A percentile compares a stretch with the other conserved stretches of the same genome.
phyloP scores from a whole-genome alignment of 1,140 invertebrate species.

The Arctopsyche grandis region DNA sequence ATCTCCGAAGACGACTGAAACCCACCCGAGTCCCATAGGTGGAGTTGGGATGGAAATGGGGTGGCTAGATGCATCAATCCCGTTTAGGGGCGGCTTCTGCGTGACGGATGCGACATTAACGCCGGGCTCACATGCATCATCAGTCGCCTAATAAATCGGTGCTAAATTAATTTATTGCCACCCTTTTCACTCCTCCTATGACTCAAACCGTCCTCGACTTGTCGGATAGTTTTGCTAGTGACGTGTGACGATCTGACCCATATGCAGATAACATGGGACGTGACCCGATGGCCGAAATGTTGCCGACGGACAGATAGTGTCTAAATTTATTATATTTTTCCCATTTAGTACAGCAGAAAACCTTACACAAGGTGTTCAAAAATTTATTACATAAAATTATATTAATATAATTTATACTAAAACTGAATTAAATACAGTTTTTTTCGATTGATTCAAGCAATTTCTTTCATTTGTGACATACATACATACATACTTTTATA shows the following conservation, averaged over 20 bases:
- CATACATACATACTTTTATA: too few relatives aligned
- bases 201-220: neutral
- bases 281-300: neutral
- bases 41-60: neutral
- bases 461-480: too few relatives aligned
- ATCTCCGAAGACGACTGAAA: neutral
- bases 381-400: too few relatives aligned
- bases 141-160: neutral
- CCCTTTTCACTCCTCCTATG: neutral
- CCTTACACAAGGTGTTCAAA: too few relatives aligned
- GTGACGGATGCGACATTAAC: constrained; percentile 17
- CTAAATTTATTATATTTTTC: too few relatives aligned
- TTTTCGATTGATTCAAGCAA: too few relatives aligned
- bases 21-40: neutral
- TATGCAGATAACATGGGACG: neutral
- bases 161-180: constrained; percentile 28
- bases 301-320: too few relatives aligned
- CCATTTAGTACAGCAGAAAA: too few relatives aligned
- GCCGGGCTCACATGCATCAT: neutral
- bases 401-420: too few relatives aligned
- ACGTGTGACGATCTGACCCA: neutral
- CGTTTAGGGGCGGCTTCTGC: neutral
- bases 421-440: too few relatives aligned
- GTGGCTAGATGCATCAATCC: neutral
- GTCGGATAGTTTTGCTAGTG: neutral